Evolutionary conservation across 2,797 vertebrate species (phyloP), one percentile per base, ranked within the genome.

Genomic region (Pelochelys cantorii): DNA sequence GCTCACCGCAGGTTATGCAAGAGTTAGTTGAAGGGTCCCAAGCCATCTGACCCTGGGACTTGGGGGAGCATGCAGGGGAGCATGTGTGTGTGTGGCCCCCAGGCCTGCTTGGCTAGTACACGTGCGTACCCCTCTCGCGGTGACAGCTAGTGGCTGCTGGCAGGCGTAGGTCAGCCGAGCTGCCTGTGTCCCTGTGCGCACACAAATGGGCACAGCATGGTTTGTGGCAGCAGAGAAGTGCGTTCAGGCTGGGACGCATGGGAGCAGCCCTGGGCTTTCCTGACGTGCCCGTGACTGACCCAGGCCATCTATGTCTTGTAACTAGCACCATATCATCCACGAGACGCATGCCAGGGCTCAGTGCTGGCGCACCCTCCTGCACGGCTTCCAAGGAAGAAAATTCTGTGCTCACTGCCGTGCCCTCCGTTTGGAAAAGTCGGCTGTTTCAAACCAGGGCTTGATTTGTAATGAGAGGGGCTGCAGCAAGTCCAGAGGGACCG

Each of bases 1-100:
- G 95, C 92, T 93, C 94, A 27, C 48, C 85, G 82, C 94, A 94
- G 97, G 95, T 97, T 95, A 71, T 65, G 97, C 90, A 95, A 95
- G 95, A 91, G 93, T 96, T 92, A 93, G 83, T 97, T 93, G 89
- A 89, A 97, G 94, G 75, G 85, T 96, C 93, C 92, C 89, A 82
- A 59, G 85, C 94, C 96, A 94, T 94, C 95, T 94, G 91, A 89
- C 90, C 90, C 91, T 1, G 17, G 42, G 86, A 81, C 86, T 86
- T 68, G 25, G 0, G 2, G 31, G 7, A 29, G 14, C 31, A 14
- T 2, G 31, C 37, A 65, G 0, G 2, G 31, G 7, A 29, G 14
- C 31, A 14, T 2, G 71, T n/a, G 8, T 11, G 11, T 54, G 53
- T 15, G 42, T 54, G 11, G 53, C 53, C 53, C 53, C 53, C 53